These are phyloP conservation scores for Bombus breviceps DNA, from an alignment of 1,140 invertebrate genomes.

Conservation along the genomic window DNA sequence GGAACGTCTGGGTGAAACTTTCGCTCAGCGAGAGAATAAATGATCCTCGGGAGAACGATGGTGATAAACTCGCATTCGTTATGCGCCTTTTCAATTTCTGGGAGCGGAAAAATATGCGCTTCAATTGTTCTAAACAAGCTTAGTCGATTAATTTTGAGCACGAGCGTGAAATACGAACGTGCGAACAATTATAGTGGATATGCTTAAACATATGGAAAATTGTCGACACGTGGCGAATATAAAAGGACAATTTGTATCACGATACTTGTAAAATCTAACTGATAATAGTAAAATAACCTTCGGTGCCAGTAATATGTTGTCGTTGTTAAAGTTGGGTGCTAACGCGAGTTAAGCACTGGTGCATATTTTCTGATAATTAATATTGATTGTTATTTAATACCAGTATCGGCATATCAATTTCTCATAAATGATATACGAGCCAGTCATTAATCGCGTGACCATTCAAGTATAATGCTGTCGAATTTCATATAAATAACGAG, in stretches of 20 bases:
- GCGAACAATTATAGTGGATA: neutral
- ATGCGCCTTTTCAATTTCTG: conserved; percentile 23
- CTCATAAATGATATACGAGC: conserved; percentile 44
- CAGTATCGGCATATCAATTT: conserved; percentile 37
- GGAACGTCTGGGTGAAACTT: conserved; percentile 2
- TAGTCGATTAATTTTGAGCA: neutral
- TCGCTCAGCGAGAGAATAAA: conserved; percentile 14
- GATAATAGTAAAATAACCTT: too few species aligned
- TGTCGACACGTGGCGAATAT: neutral
- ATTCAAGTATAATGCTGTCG: conserved; percentile 29
- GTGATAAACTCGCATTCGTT: neutral
- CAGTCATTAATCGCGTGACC: conserved; percentile 29
- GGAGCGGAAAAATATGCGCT: neutral
- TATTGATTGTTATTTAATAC: conserved; percentile 51
- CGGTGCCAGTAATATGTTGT: neutral
- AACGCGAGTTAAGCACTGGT: neutral
- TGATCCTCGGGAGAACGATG: neutral
- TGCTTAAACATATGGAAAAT: neutral
- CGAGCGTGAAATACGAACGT: too few species aligned
- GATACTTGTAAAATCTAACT: neutral
- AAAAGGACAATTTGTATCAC: neutral
- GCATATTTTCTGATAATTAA: conserved; percentile 30
- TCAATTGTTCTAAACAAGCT: neutral
- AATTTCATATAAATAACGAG: conserved; percentile 1
- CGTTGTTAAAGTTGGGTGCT: neutral